phyloP scores from a whole-genome alignment of 2,113 vertebrate genomes.

The Equus przewalskii region DNA sequence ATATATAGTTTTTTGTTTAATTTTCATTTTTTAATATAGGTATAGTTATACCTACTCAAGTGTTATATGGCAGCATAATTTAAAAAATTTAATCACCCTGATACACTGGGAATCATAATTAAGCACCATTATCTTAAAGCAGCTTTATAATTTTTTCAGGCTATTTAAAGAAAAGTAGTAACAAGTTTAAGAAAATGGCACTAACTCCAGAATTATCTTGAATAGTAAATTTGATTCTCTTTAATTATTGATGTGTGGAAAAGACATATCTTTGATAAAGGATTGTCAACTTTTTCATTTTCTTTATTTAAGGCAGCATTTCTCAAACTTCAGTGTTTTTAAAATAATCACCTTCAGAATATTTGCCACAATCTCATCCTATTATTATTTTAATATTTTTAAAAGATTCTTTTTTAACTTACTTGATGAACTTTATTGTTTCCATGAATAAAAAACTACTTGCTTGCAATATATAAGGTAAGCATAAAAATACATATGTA shows the following conservation, averaged over 20 bases:
- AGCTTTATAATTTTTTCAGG: background rate
- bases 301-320: background rate
- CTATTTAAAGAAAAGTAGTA: background rate
- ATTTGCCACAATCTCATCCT: background rate
- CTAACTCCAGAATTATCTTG: background rate
- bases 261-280: background rate
- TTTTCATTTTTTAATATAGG: background rate
- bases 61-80: background rate
- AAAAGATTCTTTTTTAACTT: background rate
- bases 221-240: background rate
- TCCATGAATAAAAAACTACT: background rate
- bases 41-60: background rate
- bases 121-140: background rate
- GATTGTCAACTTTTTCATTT: background rate
- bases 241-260: background rate
- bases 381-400: background rate
- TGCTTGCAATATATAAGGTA: background rate
- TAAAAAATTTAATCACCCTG: background rate
- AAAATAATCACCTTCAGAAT: background rate
- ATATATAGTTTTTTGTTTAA: background rate
- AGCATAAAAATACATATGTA: background rate
- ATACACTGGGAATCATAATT: background rate
- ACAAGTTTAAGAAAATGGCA: conserved; percentile 39
- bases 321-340: background rate
- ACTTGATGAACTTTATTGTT: conserved; percentile 5